Conservation (phyloP, 2,888 invertebrate species). For the Ypsolopha scabrella region DNA sequence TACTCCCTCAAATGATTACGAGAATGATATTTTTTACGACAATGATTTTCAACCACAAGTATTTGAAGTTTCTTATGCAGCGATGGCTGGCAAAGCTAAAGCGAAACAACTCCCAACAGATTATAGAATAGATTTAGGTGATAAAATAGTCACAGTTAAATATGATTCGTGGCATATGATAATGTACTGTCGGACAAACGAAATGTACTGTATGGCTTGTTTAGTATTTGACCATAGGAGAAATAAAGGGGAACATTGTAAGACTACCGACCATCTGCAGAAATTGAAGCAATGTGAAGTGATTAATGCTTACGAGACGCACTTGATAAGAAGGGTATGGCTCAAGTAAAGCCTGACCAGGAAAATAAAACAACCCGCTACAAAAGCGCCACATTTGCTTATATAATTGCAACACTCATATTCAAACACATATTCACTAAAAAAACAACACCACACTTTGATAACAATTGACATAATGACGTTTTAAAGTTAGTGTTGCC, state of each 20-base stretch:
- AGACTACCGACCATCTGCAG: constrained; percentile 10
- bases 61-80: constrained; percentile 19
- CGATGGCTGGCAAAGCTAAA: constrained; percentile 19
- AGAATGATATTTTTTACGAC: constrained; percentile 5
- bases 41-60: constrained; percentile 1
- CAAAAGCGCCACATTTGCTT: too few relatives aligned
- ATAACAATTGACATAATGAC: too few relatives aligned
- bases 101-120: constrained; percentile 10
- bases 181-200: constrained; percentile 9
- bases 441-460: too few relatives aligned
- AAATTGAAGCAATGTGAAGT: constrained; percentile 13
- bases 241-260: constrained; percentile 16
- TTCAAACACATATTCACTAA: too few relatives aligned
- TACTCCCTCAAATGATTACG: background rate
- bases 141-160: constrained; percentile 15
- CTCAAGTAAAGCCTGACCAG: too few relatives aligned
- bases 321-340: constrained; percentile 20
- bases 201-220: constrained; percentile 26
- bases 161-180: constrained; percentile 29
- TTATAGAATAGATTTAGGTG: constrained; percentile 17
- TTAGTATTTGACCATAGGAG: constrained; percentile 5
- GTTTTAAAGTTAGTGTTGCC: too few relatives aligned
- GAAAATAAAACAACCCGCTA: too few relatives aligned
- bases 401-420: too few relatives aligned
- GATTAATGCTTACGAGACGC: constrained; percentile 11